Evolutionary conservation across 2,888 invertebrate species (phyloP).

Genomic region (Microplitis deprimator): DNA sequence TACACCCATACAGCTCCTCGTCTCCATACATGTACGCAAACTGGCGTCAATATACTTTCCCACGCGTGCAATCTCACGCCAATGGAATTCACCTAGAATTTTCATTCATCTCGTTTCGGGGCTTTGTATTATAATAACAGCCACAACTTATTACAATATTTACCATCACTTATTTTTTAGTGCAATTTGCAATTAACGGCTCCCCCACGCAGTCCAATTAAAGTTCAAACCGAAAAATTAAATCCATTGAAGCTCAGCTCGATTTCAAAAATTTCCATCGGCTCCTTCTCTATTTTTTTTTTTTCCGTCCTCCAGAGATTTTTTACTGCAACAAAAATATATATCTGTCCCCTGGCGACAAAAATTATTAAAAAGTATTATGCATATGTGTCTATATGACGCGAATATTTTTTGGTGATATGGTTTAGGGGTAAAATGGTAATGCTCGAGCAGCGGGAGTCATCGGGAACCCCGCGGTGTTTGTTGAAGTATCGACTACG

Average conservation of each 20-base stretch:
- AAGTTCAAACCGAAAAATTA: too few relatives aligned
- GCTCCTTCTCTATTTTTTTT: background rate
- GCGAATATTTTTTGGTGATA: background rate
- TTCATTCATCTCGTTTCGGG: constrained; percentile 10
- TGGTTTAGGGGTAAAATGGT: constrained; percentile 61
- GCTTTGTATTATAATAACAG: background rate
- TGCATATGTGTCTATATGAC: constrained; percentile 20
- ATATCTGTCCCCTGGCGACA: background rate
- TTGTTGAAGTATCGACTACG: constrained; percentile 46
- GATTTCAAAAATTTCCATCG: too few relatives aligned
- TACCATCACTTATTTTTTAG: too few relatives aligned
- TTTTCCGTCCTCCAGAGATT: background rate
- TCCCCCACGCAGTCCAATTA: too few relatives aligned
- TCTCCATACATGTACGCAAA: constrained; percentile 16
- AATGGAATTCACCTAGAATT: constrained; percentile 11
- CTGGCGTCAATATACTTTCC: constrained; percentile 47
- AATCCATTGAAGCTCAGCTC: too few relatives aligned
- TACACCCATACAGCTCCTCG: constrained; percentile 54
- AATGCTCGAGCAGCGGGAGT: constrained; percentile 62
- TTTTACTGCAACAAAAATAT: background rate
- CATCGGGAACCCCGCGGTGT: constrained; percentile 62
- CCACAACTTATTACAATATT: background rate
- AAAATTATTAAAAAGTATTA: background rate
- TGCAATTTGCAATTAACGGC: too few relatives aligned
- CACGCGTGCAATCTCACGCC: constrained; percentile 55